These are phyloP conservation scores for Notamacropus eugenii DNA, from an alignment of 2,797 vertebrate genomes.

Conservation along the genomic window DNA sequence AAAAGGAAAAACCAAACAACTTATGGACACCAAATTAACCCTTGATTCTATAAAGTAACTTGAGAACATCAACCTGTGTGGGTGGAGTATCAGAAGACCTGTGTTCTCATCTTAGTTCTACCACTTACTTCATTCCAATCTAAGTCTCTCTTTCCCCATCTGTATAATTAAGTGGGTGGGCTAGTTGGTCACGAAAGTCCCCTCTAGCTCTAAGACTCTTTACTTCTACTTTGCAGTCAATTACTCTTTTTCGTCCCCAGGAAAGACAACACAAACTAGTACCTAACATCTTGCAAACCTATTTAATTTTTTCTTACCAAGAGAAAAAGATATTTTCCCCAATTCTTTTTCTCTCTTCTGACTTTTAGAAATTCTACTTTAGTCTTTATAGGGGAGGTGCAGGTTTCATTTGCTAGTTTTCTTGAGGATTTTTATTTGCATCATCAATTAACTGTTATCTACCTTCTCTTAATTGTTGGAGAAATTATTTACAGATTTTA, in stretches of 20 bases:
- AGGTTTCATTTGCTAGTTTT: neutral
- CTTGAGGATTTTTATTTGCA: neutral
- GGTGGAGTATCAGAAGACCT: neutral
- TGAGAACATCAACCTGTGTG: neutral
- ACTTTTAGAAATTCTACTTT: neutral
- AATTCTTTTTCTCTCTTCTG: neutral
- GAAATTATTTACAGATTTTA: neutral
- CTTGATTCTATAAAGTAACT: neutral
- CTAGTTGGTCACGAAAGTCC: neutral
- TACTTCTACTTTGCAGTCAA: neutral
- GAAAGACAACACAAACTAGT: neutral
- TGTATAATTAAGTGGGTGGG: neutral
- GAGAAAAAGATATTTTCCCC: neutral
- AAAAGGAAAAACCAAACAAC: neutral
- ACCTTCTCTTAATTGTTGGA: neutral
- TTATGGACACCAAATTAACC: neutral
- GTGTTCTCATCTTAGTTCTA: too few relatives aligned
- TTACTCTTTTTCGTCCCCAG: neutral
- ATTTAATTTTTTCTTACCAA: neutral
- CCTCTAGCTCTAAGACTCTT: neutral
- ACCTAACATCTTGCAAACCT: neutral
- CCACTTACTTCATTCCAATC: neutral
- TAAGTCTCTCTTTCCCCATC: neutral
- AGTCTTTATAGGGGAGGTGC: neutral
- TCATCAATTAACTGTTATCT: neutral